Evolutionary conservation across 2,888 invertebrate species (phyloP), one percentile per base, ranked within the genome.

Genomic region (Nymphalis c-album): DNA sequence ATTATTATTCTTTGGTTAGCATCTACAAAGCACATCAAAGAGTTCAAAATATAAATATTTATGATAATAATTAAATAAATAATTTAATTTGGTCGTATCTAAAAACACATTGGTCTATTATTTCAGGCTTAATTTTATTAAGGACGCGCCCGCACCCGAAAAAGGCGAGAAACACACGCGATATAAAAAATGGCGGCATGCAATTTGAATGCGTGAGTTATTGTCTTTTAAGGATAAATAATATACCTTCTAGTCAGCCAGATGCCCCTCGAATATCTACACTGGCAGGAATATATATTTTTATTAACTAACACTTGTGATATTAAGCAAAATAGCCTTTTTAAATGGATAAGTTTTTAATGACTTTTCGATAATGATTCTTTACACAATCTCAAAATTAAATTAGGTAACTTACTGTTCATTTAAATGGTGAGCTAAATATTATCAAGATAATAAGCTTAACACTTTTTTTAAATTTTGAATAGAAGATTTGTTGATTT

Each of bases 101-200:
- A 81, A 45, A 31, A n/a, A 8, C 80, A 82, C 63, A 1, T 72
- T 80, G 51, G 72, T 85, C 90, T 90, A 77, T 78, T 77, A 73
- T 79, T 74, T 76, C 78, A 81, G 87, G 88, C 86, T 91, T 91
- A 92, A 92, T 92, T 91, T 92, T 92, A 91, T 92, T 92, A 92
- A 88, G 86, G 88, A 90, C 89, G 85, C 90, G 82, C 90, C 90
- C 91, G 87, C 86, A 84, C 88, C 90, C 88, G 88, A 90, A 91
- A 88, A 91, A 91, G 91, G 91, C 91, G 91, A 90, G 91, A 91
- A 91, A 89, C 92, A 92, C 92, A 91, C 92, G 92, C 92, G 91
- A 92, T 91, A 88, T 91, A 92, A 92, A 91, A 92, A 91, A 91
- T 91, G 87, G 91, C 90, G 88, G 84, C 85, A 80, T 80, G 85